phyloP scores from a whole-genome alignment of 2,888 invertebrate genomes.

The Podotricha telesiphe region DNA sequence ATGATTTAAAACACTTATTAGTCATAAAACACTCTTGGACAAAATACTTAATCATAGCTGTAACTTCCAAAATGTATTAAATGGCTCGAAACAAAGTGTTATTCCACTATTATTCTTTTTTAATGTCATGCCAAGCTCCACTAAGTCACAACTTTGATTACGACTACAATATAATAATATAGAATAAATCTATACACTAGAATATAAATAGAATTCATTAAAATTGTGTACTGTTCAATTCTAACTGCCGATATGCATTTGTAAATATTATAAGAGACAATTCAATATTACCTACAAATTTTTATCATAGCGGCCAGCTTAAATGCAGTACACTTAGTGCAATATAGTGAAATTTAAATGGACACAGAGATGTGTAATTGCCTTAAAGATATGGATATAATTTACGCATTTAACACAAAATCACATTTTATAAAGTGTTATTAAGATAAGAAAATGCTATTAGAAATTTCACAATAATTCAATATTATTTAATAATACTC shows the following conservation, averaged over 20 bases:
- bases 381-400: background rate
- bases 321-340: background rate
- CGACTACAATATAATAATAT: slow-evolving; percentile 4
- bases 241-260: background rate
- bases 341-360: background rate
- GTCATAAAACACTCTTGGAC: too few relatives aligned
- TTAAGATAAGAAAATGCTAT: background rate
- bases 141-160: background rate
- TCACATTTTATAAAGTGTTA: background rate
- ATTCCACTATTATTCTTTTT: background rate
- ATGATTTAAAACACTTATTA: background rate
- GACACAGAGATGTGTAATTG: background rate
- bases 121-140: background rate
- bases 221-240: background rate
- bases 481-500: too few relatives aligned
- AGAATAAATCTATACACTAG: background rate
- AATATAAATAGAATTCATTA: too few relatives aligned
- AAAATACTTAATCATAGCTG: background rate
- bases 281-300: background rate
- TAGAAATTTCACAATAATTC: too few relatives aligned
- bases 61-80: background rate
- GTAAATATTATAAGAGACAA: background rate
- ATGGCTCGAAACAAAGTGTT: background rate
- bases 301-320: too few relatives aligned
- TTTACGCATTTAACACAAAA: background rate